Conservation (phyloP, 1,140 invertebrate genomes). For the Aricia agestis region DNA sequence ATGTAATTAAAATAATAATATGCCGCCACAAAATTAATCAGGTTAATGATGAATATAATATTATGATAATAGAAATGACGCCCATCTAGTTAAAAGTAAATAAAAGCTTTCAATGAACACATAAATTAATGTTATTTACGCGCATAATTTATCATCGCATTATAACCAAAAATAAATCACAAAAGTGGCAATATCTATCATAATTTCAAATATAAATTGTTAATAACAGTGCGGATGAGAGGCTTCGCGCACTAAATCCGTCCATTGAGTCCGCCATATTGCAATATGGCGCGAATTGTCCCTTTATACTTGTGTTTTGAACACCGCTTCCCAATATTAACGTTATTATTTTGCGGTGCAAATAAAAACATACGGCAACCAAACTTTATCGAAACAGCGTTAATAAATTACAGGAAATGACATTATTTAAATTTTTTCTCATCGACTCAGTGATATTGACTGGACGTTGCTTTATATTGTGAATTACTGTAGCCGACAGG, state of each 20-base stretch:
- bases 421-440: no score
- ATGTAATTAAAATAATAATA: no score
- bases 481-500: no score
- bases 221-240: background rate
- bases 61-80: no score
- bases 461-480: no score
- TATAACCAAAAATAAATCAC: background rate
- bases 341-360: background rate
- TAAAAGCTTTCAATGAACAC: background rate
- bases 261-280: slow-evolving; percentile 18
- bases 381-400: no score
- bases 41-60: no score
- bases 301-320: slow-evolving; percentile 17
- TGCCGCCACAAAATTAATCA: no score
- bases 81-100: background rate
- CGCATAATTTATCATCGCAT: background rate
- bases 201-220: slow-evolving; percentile 12
- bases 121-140: background rate
- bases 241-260: slow-evolving; percentile 21
- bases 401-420: no score
- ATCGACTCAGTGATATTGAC: no score
- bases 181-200: background rate
- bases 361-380: background rate
- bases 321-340: slow-evolving; percentile 10
- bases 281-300: slow-evolving; percentile 25